Evolutionary conservation across 2,888 invertebrate species (phyloP).

Genomic region (Sarcophaga rosellei): DNA sequence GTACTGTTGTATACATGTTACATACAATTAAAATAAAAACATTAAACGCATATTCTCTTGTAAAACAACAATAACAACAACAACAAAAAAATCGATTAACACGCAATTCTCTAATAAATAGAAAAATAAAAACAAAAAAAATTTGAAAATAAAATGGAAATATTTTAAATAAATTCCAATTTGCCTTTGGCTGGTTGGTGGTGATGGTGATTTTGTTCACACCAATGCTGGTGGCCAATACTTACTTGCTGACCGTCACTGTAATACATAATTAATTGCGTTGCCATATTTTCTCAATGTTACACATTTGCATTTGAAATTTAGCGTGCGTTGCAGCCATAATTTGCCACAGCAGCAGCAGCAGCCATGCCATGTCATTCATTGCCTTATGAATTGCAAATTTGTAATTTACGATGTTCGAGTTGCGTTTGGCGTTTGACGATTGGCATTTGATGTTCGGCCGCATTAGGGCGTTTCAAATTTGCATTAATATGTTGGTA

Average conservation of each 20-base stretch:
- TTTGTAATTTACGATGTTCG: slow-evolving; percentile 22
- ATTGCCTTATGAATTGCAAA: slow-evolving; percentile 47
- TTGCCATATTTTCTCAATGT: slow-evolving; percentile 24
- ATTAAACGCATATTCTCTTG: not conserved
- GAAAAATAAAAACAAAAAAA: no score
- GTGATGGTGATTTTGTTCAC: not conserved
- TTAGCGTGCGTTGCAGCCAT: slow-evolving; percentile 20
- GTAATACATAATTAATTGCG: slow-evolving; percentile 24
- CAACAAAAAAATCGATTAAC: slow-evolving; percentile 48
- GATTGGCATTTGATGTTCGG: no score
- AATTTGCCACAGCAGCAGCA: slow-evolving; percentile 32
- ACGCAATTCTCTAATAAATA: slow-evolving; percentile 47
- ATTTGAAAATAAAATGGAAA: not conserved
- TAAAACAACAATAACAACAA: no score
- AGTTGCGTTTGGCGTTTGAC: not conserved
- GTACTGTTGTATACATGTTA: not conserved
- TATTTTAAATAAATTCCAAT: slow-evolving; percentile 26
- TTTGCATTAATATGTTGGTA: not conserved
- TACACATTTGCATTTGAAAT: slow-evolving; percentile 7
- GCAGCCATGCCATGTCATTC: not conserved
- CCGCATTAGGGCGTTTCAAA: not conserved
- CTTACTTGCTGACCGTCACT: slow-evolving; percentile 2
- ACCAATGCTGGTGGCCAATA: not conserved
- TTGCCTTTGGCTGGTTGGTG: not conserved
- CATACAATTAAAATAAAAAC: not conserved